Percentiles rank a stretch among this genome's conserved stretches.
Conservation (phyloP, 2,113 vertebrate genomes). For the Dromaius novaehollandiae region DNA sequence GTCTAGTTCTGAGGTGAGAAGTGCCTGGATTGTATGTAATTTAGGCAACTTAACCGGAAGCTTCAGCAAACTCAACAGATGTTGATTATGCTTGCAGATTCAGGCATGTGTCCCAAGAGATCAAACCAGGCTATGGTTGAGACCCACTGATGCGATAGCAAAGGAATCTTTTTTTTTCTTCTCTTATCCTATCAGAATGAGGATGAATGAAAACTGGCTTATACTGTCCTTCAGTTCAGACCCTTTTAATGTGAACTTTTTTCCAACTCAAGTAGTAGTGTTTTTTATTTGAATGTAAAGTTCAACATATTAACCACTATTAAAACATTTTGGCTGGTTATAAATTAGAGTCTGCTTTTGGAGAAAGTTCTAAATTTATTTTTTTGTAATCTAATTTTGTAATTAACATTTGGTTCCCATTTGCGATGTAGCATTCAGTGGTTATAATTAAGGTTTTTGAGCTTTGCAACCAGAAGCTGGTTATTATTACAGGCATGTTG, state of each 20-base stretch:
- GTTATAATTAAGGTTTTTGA: slow-evolving; percentile 41
- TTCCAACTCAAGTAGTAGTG: not conserved
- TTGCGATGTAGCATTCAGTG: not conserved
- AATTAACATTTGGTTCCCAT: not conserved
- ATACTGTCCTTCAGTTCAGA: not conserved
- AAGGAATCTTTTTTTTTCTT: not conserved
- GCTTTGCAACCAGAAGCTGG: slow-evolving; percentile 7
- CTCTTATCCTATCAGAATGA: not conserved
- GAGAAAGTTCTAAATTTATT: not conserved
- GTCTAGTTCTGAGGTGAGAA: not conserved
- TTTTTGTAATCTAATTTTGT: not conserved
- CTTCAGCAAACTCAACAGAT: not conserved
- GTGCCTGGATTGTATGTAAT: not conserved
- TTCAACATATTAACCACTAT: not conserved
- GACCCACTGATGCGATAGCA: not conserved
- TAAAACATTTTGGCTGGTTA: not conserved
- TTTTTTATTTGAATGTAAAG: not conserved
- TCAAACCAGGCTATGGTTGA: not conserved
- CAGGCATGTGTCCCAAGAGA: not conserved
- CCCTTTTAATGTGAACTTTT: not conserved
- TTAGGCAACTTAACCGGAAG: not conserved
- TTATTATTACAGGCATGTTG: not conserved
- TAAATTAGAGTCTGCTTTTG: not conserved
- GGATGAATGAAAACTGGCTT: not conserved
- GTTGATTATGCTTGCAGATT: not conserved